Conservation (phyloP, 2,888 invertebrate species). For the Polyploca ridens region DNA sequence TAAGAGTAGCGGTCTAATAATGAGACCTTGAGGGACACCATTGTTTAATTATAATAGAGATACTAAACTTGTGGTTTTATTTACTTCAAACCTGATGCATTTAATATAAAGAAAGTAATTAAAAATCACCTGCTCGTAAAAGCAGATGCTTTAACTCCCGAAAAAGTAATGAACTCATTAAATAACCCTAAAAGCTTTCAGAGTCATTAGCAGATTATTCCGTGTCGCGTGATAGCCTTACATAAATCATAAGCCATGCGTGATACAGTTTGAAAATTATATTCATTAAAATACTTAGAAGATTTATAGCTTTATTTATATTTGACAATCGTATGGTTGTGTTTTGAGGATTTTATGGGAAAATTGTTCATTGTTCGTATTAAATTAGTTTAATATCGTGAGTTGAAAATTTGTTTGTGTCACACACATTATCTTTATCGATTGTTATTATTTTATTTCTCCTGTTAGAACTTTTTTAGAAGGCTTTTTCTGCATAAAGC, state of each 20-base stretch:
- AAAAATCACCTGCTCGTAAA: slow-evolving; percentile 11
- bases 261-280: slow-evolving; percentile 55
- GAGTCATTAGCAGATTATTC: slow-evolving; percentile 66
- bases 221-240: slow-evolving; percentile 52
- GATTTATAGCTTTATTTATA: slow-evolving; percentile 53
- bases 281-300: slow-evolving; percentile 53
- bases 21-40: too few relatives aligned
- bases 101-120: not conserved
- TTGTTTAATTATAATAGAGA: too few relatives aligned
- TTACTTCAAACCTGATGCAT: not conserved
- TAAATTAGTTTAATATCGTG: not conserved
- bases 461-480: too few relatives aligned
- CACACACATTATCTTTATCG: too few relatives aligned
- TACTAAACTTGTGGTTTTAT: too few relatives aligned
- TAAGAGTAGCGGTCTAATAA: not conserved
- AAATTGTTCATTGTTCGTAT: not conserved
- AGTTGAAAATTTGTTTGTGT: too few relatives aligned
- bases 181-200: slow-evolving; percentile 53
- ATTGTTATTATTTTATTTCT: too few relatives aligned
- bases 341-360: slow-evolving; percentile 21
- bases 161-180: slow-evolving; percentile 41
- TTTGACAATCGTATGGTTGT: slow-evolving; percentile 32
- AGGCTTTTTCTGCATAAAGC: too few relatives aligned
- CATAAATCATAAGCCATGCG: slow-evolving; percentile 57
- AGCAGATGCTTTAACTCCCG: slow-evolving; percentile 24